Conservation (phyloP, 2,113 vertebrate species). For the Chamaea fasciata region DNA sequence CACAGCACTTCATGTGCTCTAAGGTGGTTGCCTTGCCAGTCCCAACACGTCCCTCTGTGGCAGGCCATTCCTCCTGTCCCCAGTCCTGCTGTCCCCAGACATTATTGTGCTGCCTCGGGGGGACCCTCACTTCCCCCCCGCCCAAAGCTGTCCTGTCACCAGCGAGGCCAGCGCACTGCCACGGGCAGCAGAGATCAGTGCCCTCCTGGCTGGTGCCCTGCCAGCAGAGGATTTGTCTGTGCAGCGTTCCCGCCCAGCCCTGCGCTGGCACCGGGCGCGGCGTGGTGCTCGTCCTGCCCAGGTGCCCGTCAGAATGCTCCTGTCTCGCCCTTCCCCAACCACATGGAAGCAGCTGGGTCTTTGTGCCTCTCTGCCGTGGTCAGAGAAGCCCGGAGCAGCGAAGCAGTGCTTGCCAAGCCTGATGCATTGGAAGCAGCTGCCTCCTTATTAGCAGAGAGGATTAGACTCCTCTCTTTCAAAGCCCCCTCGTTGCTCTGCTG, state of each 20-base stretch:
- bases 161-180: background rate
- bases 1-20: background rate
- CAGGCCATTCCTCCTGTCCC: rapidly evolving
- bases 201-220: background rate
- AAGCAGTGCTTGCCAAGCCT: background rate
- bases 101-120: background rate
- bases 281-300: background rate
- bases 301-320: background rate
- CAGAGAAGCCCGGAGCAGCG: background rate
- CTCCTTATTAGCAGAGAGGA: background rate
- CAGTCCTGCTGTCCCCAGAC: rapidly evolving
- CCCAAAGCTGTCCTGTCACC: background rate
- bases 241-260: rapidly evolving
- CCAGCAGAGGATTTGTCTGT: rapidly evolving
- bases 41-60: rapidly evolving
- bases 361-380: background rate
- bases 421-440: background rate
- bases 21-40: rapidly evolving
- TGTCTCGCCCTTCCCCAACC: background rate
- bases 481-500: background rate
- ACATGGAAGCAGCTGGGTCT: background rate
- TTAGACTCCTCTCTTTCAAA: slow-evolving; percentile 33
- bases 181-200: background rate
- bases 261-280: rapidly evolving
- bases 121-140: rapidly evolving